phyloP scores from a whole-genome alignment of 2,797 vertebrate species.

The Bufotes viridis region DNA sequence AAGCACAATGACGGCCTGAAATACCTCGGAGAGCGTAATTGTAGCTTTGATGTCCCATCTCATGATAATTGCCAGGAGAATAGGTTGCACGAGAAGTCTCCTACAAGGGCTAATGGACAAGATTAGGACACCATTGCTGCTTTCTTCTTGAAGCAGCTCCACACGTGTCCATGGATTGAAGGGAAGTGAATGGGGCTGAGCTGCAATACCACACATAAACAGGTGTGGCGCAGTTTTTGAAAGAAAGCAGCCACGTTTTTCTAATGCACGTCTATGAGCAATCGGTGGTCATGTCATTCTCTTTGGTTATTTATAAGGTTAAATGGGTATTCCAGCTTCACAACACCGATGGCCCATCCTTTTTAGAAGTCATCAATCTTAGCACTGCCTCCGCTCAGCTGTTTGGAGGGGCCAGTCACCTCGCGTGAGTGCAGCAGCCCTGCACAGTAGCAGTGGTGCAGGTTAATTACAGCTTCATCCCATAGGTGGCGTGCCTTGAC shows the following conservation, averaged over 20 bases:
- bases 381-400: no score
- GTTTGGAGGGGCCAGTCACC: no score
- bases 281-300: background rate
- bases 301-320: background rate
- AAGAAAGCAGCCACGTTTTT: no score
- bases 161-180: no score
- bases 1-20: background rate
- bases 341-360: no score
- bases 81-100: background rate
- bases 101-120: background rate
- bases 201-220: background rate
- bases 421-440: no score
- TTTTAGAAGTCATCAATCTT: no score
- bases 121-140: no score
- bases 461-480: no score
- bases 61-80: background rate
- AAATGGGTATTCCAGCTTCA: background rate
- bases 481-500: no score
- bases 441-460: no score
- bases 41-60: constrained; percentile 1
- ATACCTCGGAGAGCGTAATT: background rate
- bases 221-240: background rate
- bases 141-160: no score
- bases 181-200: background rate
- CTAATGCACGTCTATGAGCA: background rate